Conservation (phyloP, 2,797 vertebrate genomes). For the Crenuchus spilurus region DNA sequence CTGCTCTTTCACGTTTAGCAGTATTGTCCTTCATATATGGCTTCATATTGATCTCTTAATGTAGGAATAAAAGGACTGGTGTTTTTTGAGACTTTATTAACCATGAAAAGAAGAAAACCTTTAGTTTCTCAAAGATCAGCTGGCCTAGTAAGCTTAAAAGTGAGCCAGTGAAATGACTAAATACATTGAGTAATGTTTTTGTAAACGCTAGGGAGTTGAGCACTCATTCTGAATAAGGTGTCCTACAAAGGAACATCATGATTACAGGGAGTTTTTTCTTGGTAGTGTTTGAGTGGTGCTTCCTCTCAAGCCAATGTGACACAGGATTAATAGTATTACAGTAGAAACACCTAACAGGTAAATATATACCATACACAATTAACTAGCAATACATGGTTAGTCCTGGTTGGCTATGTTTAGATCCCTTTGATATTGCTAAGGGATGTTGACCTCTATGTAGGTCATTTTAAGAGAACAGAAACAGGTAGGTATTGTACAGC, state of each 20-base stretch:
- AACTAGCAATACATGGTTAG: background rate
- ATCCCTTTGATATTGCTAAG: background rate
- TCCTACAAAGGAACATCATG: constrained; percentile 26
- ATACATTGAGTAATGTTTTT: no score
- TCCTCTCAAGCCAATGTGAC: background rate
- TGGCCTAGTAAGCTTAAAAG: no score
- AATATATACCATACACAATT: background rate
- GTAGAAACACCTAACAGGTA: background rate
- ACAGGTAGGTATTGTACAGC: background rate
- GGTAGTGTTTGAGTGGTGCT: background rate
- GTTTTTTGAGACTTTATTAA: no score
- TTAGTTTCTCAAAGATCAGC: no score
- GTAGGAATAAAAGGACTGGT: no score
- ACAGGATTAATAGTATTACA: background rate
- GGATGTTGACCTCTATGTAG: background rate
- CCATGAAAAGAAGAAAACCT: no score
- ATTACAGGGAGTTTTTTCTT: background rate
- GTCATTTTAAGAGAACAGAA: background rate
- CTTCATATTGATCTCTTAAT: no score
- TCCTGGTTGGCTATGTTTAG: background rate
- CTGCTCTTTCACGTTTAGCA: no score
- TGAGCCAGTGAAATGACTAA: no score
- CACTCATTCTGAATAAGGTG: background rate
- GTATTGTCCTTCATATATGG: no score
- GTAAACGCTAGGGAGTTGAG: no score